Evolutionary conservation across 2,888 invertebrate species (phyloP).

Genomic region (Brenthis ino): DNA sequence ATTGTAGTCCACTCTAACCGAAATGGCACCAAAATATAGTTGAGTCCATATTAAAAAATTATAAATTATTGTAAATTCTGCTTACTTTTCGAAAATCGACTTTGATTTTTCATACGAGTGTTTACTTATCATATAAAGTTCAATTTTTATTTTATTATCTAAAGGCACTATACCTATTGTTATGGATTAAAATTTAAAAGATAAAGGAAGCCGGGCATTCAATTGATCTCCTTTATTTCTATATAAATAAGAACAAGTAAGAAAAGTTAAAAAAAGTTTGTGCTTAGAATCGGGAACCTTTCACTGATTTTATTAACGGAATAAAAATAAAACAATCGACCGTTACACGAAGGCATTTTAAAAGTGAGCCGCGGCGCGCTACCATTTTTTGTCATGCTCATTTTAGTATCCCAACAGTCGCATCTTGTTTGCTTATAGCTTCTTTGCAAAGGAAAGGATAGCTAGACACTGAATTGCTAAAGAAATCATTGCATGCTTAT

Average conservation of each 20-base stretch:
- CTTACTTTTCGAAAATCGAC: too few relatives aligned
- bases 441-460: conserved; percentile 58
- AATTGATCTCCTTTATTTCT: conserved; percentile 17
- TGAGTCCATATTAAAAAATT: too few relatives aligned
- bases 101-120: too few relatives aligned
- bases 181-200: background rate
- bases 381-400: conserved; percentile 53
- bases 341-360: conserved; percentile 65
- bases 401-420: conserved; percentile 58
- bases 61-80: too few relatives aligned
- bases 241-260: conserved; percentile 2
- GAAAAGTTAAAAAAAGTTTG: conserved; percentile 18
- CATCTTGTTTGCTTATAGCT: conserved; percentile 56
- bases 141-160: background rate
- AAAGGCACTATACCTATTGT: background rate
- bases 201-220: background rate
- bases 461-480: conserved; percentile 62
- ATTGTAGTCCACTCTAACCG: too few relatives aligned
- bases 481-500: conserved; percentile 70
- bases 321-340: conserved; percentile 52
- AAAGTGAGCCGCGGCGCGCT: conserved; percentile 52
- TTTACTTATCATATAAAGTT: background rate
- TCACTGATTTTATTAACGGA: conserved; percentile 39
- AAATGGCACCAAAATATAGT: too few relatives aligned
- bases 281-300: conserved; percentile 31